Evolutionary conservation across 2,888 invertebrate genomes (phyloP), one percentile per base, ranked within the genome.

Genomic region (Onchidella celtica): DNA sequence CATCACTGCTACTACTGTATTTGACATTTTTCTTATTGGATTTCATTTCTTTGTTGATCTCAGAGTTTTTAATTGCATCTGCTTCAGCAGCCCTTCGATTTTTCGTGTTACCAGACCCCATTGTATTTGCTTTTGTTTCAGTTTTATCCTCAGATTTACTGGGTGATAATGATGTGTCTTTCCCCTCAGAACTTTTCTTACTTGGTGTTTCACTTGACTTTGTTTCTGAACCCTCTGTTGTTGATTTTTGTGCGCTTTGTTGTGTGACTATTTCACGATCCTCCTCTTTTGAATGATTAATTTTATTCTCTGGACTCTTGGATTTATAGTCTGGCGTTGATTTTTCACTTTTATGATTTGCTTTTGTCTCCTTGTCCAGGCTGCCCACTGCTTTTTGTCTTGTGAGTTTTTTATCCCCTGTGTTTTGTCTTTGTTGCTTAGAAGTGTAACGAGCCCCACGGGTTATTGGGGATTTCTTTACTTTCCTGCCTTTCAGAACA

Each of bases 1-100:
- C 3, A 14, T 61, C 36, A 11, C 61, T 21, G 21, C 38, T 76
- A 38, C 57, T 68, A 38, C 57, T 68, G 17, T 36, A 38, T 14
- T 47, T 24, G 21, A 27, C 55, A 29, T 82, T 47, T 24, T 72
- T 61, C 59, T 78, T 63, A 21, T 32, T 17, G 38, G 68, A 34
- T 9, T 27, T 27, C 38, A 65, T 38, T n/a, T 27, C 36, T 24
- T 68, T 63, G 57, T 81, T 68, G 21, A 61, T 68, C 29, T 55
- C 68, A n/a, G 36, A 32, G 34, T 80, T 40, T 38, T 75, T 47
- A 11, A 55, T 47, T 2, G 65, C 74, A 21, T 59, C n/a, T 6
- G 21, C 61, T 6, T 14, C 55, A 14, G 17, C 55, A 17, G 55
- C 40, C 24, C 1, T 69, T 24, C 40, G n/a, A n/a, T 3, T 17